Evolutionary conservation across 2,888 invertebrate genomes (phyloP).

Genomic region (Corythucha ciliata): DNA sequence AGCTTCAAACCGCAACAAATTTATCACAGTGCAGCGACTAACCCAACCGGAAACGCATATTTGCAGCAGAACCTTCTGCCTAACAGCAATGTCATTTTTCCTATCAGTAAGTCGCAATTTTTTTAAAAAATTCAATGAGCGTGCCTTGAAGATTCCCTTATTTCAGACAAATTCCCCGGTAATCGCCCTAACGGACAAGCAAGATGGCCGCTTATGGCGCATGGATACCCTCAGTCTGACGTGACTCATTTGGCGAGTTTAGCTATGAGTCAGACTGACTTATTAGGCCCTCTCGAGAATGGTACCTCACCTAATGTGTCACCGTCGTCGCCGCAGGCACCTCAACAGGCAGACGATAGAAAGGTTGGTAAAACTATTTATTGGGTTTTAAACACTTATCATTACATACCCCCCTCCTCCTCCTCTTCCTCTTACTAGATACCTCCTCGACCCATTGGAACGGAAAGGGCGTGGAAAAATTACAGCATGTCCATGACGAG

Average conservation of each 20-base stretch:
- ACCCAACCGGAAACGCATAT: slow-evolving; percentile 15
- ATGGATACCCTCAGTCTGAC: slow-evolving; percentile 36
- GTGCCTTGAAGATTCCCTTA: not conserved
- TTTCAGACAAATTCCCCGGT: slow-evolving; percentile 39
- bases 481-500: slow-evolving; percentile 31
- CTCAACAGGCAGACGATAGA: slow-evolving; percentile 42
- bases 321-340: slow-evolving; percentile 31
- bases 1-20: slow-evolving; percentile 40
- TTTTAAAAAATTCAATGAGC: not conserved
- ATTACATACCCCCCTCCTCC: slow-evolving; percentile 44
- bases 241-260: slow-evolving; percentile 29
- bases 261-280: slow-evolving; percentile 20
- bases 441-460: slow-evolving; percentile 52
- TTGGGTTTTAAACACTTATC: not conserved
- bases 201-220: slow-evolving; percentile 41
- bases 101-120: slow-evolving; percentile 31
- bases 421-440: slow-evolving; percentile 45
- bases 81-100: slow-evolving; percentile 36
- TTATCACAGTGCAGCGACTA: slow-evolving; percentile 14
- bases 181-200: slow-evolving; percentile 35
- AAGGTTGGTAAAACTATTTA: slow-evolving; percentile 29
- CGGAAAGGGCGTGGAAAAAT: slow-evolving; percentile 66
- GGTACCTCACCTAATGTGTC: slow-evolving; percentile 29
- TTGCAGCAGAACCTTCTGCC: slow-evolving; percentile 21
- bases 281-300: slow-evolving; percentile 42